Base-by-base conservation (phyloP, 2,888 invertebrate genomes). In the Erpobdella octoculata region DNA sequence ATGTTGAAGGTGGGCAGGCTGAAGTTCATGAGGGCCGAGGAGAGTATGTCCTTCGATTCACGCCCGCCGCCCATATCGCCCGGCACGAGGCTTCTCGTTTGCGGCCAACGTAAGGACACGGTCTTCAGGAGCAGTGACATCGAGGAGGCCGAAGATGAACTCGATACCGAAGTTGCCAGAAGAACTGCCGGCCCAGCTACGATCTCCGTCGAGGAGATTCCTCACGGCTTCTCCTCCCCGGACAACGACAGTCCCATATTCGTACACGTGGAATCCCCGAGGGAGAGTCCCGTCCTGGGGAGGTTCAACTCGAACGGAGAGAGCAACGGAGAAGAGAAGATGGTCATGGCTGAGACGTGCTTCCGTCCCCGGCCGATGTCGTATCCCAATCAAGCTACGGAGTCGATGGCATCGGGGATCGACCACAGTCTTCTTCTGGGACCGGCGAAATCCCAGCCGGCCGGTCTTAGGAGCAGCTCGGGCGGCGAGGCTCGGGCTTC, bases 181-280 rank as follows among this genome's bases (percentile, higher is more conserved):
- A 28, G 28, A 1, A 53, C 53, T 1, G 6, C 15, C 35, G 3
- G 2, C 9, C 62, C 62, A 33, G 33, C 62, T 1, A 62, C 35
- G 8, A 33, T 62, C n/a, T 62, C 62, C 9, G 62, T n/a, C 35
- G 62, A 62, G 33, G 62, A 35, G 18, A 28, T 62, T 18, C 33
- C 62, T 31, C 31, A 28, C n/a, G 33, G 62, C 5, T 33, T 62
- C 28, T 35, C 35, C 8, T 28, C 62, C 8, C 62, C 31, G 6
- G 62, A 62, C 37, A 36, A 69, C n/a, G 73, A 71, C 59, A 73
- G 73, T 58, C 73, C 73, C 15, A 71, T 71, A 21, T 73, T 73
- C 65, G 71, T 73, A 3, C 73, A 73, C 68, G 73, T 73, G 4
- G 73, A 73, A 28, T 71, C 71, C 21, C 73, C 73, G 0, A 64